phyloP scores from a whole-genome alignment of 1,140 invertebrate genomes.

The Cotesia typhae region DNA sequence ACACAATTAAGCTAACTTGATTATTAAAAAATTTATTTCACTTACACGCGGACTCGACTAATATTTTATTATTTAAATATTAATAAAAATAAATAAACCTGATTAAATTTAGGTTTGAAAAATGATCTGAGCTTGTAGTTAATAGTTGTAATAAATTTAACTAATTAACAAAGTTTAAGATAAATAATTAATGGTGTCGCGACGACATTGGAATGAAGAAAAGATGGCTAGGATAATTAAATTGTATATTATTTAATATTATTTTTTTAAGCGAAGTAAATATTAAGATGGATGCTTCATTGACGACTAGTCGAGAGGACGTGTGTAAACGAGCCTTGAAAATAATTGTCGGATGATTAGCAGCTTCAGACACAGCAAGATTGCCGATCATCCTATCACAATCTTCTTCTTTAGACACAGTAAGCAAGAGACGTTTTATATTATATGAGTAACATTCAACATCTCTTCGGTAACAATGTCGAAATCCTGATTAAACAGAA shows the following conservation, averaged over 20 bases:
- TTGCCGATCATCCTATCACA: constrained; percentile 56
- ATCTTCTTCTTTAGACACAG: constrained; percentile 51
- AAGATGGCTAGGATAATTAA: constrained; percentile 1
- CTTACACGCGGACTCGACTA: constrained; percentile 50
- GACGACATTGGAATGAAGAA: too few relatives aligned
- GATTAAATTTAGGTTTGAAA: too few relatives aligned
- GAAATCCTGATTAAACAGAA: neutral
- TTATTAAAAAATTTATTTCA: constrained; percentile 37
- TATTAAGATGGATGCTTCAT: neutral
- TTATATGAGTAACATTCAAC: neutral
- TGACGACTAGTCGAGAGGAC: constrained; percentile 27
- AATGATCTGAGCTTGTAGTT: neutral
- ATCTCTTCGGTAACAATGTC: constrained; percentile 10
- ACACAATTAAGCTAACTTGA: constrained; percentile 48
- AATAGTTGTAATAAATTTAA: too few relatives aligned
- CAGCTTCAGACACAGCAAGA: constrained; percentile 18
- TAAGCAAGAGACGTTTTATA: constrained; percentile 38
- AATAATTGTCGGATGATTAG: constrained; percentile 46
- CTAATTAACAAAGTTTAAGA: too few relatives aligned
- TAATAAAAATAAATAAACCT: too few relatives aligned
- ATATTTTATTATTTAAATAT: too few relatives aligned
- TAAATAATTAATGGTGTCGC: too few relatives aligned
- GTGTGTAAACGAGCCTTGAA: constrained; percentile 52
- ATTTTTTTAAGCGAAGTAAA: too few relatives aligned
- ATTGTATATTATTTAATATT: neutral